Evolutionary conservation across 1,140 invertebrate species (phyloP).

Genomic region (Heliconius eleuchia): DNA sequence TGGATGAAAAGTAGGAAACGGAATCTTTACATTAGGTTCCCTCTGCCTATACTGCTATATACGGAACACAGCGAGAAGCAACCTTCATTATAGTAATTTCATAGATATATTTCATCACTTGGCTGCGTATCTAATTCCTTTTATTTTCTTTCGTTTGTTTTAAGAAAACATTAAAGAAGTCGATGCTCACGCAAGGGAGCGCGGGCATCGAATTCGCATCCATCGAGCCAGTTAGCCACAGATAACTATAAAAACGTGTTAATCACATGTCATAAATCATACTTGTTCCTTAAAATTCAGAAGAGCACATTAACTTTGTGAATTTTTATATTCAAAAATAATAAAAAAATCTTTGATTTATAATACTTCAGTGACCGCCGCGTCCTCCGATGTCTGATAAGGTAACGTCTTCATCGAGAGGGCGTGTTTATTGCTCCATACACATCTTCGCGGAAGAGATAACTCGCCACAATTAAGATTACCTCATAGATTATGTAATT

Average conservation of each 20-base stretch:
- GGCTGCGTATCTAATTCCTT: too few relatives aligned
- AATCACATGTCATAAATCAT: not conserved
- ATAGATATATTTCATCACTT: too few relatives aligned
- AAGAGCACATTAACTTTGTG: not conserved
- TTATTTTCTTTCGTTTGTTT: too few relatives aligned
- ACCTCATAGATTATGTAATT: constrained; percentile 1
- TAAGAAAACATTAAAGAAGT: not conserved
- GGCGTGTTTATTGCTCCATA: constrained; percentile 13
- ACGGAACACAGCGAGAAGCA: too few relatives aligned
- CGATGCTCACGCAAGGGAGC: not conserved
- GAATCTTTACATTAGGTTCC: too few relatives aligned
- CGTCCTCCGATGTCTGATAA: not conserved
- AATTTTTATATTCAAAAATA: not conserved
- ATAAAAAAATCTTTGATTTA: not conserved
- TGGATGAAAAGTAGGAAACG: too few relatives aligned
- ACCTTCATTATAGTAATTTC: too few relatives aligned
- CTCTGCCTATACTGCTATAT: too few relatives aligned
- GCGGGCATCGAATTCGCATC: not conserved
- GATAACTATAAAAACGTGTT: not conserved
- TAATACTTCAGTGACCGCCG: not conserved
- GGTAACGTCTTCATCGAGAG: not conserved
- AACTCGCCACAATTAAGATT: constrained; percentile 31
- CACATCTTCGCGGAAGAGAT: constrained; percentile 31
- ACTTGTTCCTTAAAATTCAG: not conserved
- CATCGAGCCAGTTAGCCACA: not conserved